Conservation (phyloP, 2,797 vertebrate genomes). For the Aeoliscus strigatus region DNA sequence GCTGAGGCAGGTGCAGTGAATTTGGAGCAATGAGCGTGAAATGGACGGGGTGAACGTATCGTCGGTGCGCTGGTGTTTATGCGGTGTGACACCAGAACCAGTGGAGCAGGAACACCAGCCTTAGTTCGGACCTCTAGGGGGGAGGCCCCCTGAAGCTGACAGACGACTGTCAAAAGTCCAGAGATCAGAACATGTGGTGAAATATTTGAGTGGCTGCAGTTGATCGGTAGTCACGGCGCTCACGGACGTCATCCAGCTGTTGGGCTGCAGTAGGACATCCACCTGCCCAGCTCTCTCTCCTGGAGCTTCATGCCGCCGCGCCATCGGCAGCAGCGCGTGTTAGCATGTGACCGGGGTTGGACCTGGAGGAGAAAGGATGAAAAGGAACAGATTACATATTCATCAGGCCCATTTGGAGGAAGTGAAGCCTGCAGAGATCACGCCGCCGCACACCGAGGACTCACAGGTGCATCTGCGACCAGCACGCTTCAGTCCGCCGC, state of each 20-base stretch:
- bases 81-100: too few species aligned
- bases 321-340: slow-evolving; percentile 35
- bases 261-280: slow-evolving; percentile 16
- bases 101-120: too few species aligned
- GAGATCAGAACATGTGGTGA: slow-evolving; percentile 26
- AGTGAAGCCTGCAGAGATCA: slow-evolving; percentile 68
- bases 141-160: too few species aligned
- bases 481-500: slow-evolving; percentile 15
- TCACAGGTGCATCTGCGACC: slow-evolving; percentile 65
- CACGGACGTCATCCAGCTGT: slow-evolving; percentile 4
- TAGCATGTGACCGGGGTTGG: slow-evolving; percentile 28
- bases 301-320: slow-evolving; percentile 28
- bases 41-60: too few species aligned
- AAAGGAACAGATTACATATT: slow-evolving; percentile 75
- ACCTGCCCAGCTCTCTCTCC: slow-evolving; percentile 21
- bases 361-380: slow-evolving; percentile 64
- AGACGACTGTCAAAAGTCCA: too few species aligned
- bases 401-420: slow-evolving; percentile 71
- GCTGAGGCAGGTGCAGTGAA: too few species aligned
- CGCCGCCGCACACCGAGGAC: slow-evolving; percentile 48
- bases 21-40: too few species aligned
- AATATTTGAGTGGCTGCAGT: slow-evolving; percentile 21
- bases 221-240: slow-evolving; percentile 19
- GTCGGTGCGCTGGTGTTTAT: too few species aligned
- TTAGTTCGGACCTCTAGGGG: too few species aligned